A percentile compares a stretch with the other conserved stretches of the same genome.
Evolutionary conservation across 1,140 invertebrate species (phyloP).

Genomic region (Teleogryllus occipitalis): DNA sequence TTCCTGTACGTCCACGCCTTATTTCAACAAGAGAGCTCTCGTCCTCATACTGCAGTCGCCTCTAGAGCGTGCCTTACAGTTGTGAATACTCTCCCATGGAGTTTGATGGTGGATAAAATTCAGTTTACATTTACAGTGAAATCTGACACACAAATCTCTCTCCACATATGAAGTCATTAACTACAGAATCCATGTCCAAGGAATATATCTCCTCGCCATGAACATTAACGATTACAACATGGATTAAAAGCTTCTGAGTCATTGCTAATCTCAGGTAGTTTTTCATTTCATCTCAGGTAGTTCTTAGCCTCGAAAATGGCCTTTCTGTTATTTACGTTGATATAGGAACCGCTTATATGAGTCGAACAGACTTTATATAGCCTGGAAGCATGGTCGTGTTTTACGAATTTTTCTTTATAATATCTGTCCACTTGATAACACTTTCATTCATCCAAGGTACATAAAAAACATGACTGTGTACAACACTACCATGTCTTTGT

Average conservation of each 20-base stretch:
- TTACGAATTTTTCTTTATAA: background rate
- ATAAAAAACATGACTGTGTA: background rate
- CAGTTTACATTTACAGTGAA: background rate
- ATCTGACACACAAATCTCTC: background rate
- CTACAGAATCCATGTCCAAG: conserved; percentile 3
- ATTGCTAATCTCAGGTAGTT: background rate
- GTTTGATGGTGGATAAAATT: too few relatives aligned
- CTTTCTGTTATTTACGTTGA: background rate
- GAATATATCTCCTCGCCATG: background rate
- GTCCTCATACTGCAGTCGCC: too few relatives aligned
- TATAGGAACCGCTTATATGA: background rate
- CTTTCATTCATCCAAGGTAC: background rate
- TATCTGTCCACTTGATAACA: background rate
- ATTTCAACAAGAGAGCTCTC: background rate
- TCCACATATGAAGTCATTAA: background rate
- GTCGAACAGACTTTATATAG: background rate
- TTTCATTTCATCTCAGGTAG: background rate
- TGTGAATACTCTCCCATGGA: too few relatives aligned
- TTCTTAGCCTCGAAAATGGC: too few relatives aligned
- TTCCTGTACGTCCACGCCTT: background rate
- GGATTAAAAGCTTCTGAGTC: background rate
- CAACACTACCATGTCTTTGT: background rate
- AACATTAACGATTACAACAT: background rate
- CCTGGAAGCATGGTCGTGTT: background rate
- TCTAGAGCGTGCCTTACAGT: too few relatives aligned